A percentile compares a stretch with the other conserved stretches of the same genome.
phyloP scores from a whole-genome alignment of 1,140 invertebrate species.

The Plectrocnemia conspersa region DNA sequence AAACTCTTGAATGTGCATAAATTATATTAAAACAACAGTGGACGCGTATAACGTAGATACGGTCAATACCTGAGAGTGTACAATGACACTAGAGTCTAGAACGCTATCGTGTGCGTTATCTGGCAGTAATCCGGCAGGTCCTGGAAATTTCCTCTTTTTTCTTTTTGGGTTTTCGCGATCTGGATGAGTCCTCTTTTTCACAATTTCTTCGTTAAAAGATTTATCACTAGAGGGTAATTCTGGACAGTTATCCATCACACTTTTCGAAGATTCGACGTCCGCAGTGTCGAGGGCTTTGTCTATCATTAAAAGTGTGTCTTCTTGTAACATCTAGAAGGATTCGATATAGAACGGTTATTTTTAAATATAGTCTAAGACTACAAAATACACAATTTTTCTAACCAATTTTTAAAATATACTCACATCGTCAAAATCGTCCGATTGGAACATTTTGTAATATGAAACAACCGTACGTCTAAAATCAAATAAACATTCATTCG shows the following conservation, averaged over 20 bases:
- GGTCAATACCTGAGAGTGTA: too few species aligned
- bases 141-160: constrained; percentile 33
- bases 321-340: constrained; percentile 20
- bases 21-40: constrained; percentile 10
- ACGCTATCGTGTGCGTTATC: constrained; percentile 14
- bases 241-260: too few species aligned
- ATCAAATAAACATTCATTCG: background rate
- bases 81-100: too few species aligned
- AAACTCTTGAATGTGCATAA: constrained; percentile 18
- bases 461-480: background rate
- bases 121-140: constrained; percentile 29
- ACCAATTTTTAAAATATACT: constrained; percentile 9
- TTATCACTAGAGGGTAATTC: too few species aligned
- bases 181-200: background rate
- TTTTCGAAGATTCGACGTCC: too few species aligned
- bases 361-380: background rate
- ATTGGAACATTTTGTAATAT: constrained; percentile 30
- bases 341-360: background rate
- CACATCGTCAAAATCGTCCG: constrained; percentile 33
- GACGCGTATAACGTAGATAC: too few species aligned
- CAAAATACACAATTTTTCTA: background rate
- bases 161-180: constrained; percentile 3
- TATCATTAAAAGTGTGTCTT: constrained; percentile 20
- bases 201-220: too few species aligned
- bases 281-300: constrained; percentile 13